These are phyloP conservation scores for Cryptotermes secundus DNA, from an alignment of 1,140 invertebrate species.

Conservation along the genomic window DNA sequence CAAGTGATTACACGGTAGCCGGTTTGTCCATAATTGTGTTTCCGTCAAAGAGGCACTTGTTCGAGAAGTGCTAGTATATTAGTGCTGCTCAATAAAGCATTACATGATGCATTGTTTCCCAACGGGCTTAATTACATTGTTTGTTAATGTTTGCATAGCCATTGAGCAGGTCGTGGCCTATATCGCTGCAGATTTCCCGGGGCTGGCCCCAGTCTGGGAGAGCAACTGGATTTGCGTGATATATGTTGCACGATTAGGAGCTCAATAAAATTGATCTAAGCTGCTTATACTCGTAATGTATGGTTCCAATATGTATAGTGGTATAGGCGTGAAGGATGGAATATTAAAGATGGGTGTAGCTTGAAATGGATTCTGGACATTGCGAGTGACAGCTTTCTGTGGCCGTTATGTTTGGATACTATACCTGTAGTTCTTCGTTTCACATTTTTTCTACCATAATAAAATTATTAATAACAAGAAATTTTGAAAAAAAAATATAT, in stretches of 20 bases:
- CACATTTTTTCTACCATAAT: too few species aligned
- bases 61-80: background rate
- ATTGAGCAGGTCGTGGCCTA: background rate
- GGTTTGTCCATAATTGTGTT: background rate
- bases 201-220: background rate
- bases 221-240: background rate
- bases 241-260: background rate
- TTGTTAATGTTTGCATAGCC: slow-evolving; percentile 2
- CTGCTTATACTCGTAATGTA: background rate
- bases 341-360: background rate
- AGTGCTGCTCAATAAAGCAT: background rate
- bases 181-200: slow-evolving; percentile 4
- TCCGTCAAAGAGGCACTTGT: background rate
- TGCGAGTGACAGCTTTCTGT: background rate
- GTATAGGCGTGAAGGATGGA: background rate
- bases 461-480: too few species aligned
- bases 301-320: background rate
- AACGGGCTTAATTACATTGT: slow-evolving; percentile 19
- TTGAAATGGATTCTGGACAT: background rate
- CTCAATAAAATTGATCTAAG: background rate
- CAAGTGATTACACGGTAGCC: too few species aligned
- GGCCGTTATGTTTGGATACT: too few species aligned
- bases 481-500: too few species aligned
- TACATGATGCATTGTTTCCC: slow-evolving; percentile 6
- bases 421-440: too few species aligned